phyloP scores from a whole-genome alignment of 2,113 vertebrate species.

The Hyperoodon ampullatus region DNA sequence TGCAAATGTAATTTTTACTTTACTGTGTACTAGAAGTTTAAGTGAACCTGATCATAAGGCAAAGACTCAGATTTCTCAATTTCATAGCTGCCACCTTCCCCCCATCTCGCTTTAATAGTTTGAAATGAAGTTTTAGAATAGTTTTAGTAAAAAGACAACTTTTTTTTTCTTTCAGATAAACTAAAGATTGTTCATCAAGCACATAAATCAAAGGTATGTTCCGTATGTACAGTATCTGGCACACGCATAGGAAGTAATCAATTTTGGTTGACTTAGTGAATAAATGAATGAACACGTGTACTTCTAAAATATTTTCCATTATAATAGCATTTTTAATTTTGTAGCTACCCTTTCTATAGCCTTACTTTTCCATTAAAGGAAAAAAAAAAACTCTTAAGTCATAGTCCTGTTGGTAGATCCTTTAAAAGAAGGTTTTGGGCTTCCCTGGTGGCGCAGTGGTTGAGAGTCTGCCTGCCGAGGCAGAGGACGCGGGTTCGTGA shows the following conservation, averaged over 20 bases:
- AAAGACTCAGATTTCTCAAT: conserved; percentile 18
- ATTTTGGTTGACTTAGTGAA: neutral
- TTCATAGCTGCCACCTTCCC: neutral
- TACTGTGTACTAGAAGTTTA: conserved; percentile 34
- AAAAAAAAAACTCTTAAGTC: neutral
- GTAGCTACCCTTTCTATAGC: neutral
- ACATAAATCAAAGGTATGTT: conserved; percentile 94
- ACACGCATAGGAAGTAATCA: neutral
- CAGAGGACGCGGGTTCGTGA: no score
- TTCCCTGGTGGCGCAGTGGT: no score
- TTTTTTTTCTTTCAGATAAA: conserved; percentile 89
- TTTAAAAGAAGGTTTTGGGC: neutral
- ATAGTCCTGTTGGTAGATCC: neutral
- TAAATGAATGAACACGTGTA: neutral
- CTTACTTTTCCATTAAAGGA: conserved; percentile 25
- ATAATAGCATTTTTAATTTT: neutral
- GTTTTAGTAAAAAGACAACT: conserved; percentile 40
- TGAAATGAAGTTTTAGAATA: conserved; percentile 43
- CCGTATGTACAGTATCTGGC: neutral
- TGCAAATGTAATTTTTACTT: conserved; percentile 34
- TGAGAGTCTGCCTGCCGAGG: no score
- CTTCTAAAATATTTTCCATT: neutral
- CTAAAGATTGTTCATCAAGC: conserved; percentile 97
- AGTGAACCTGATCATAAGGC: conserved; percentile 42
- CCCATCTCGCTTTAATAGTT: neutral